Evolutionary conservation across 2,888 invertebrate species (phyloP).

Genomic region (Nemotelus pantherinus): DNA sequence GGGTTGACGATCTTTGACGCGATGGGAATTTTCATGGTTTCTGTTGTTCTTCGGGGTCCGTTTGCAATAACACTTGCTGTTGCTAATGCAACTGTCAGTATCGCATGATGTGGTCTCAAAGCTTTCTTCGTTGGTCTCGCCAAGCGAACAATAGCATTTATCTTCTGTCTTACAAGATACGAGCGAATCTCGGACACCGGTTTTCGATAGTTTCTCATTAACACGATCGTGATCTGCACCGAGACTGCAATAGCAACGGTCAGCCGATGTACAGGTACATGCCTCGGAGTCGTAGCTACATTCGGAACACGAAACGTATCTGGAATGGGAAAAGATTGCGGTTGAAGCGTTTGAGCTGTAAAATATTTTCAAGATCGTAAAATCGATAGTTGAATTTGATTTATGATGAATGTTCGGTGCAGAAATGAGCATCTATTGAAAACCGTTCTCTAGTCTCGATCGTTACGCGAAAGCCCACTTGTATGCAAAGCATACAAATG

Average conservation of each 20-base stretch:
- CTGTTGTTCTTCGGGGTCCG: constrained; percentile 52
- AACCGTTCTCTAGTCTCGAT: not conserved
- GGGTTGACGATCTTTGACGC: constrained; percentile 35
- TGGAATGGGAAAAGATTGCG: constrained; percentile 55
- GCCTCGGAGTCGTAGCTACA: constrained; percentile 87
- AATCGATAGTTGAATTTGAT: too few species aligned
- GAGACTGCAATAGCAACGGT: constrained; percentile 87
- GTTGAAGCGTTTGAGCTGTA: too few species aligned
- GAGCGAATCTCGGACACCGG: constrained; percentile 59
- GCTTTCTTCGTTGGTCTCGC: constrained; percentile 65
- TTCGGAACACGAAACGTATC: constrained; percentile 87
- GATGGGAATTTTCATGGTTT: constrained; percentile 57
- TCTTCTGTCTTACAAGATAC: constrained; percentile 66
- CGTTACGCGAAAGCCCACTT: not conserved
- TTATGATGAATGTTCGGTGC: too few species aligned
- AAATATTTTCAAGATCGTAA: too few species aligned
- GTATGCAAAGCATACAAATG: too few species aligned
- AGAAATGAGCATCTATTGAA: not conserved
- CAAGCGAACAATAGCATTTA: constrained; percentile 74
- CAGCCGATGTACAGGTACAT: constrained; percentile 78
- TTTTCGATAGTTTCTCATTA: constrained; percentile 51
- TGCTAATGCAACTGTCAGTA: constrained; percentile 86
- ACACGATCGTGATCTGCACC: constrained; percentile 67
- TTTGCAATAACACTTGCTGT: constrained; percentile 87
- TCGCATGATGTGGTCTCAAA: constrained; percentile 72